phyloP scores from a whole-genome alignment of 2,113 vertebrate genomes.

The Aphyosemion australe region DNA sequence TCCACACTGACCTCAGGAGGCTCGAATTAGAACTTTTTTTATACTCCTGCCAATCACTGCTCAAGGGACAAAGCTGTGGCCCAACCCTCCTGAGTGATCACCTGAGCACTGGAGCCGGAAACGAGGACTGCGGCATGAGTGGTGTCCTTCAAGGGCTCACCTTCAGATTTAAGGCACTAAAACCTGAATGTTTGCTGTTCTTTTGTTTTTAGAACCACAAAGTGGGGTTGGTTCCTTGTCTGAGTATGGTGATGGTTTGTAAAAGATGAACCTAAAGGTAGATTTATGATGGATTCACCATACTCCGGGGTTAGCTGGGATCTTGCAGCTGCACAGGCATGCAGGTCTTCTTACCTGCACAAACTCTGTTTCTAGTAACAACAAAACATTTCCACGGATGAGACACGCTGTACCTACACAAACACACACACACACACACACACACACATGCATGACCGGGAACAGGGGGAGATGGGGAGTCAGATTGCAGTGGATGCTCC shows the following conservation, averaged over 20 bases:
- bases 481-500: constrained; percentile 24
- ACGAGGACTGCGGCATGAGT: constrained; percentile 47
- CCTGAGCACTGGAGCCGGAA: constrained; percentile 66
- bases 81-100: constrained; percentile 46
- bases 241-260: no score
- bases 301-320: not conserved
- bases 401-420: constrained; percentile 10
- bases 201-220: no score
- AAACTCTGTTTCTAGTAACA: constrained; percentile 48
- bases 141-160: constrained; percentile 58
- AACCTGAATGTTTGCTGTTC: no score
- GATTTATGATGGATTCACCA: not conserved
- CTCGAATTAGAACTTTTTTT: not conserved
- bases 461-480: not conserved
- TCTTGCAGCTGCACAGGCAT: constrained; percentile 10
- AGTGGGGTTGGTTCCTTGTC: no score
- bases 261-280: not conserved
- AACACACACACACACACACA: not conserved
- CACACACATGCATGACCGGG: not conserved
- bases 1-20: constrained; percentile 50
- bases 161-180: constrained; percentile 44
- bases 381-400: constrained; percentile 46
- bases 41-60: no score
- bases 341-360: constrained; percentile 25
- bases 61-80: not conserved